These are phyloP conservation scores for Hipposideros armiger DNA, from an alignment of 2,113 vertebrate species.

Conservation along the genomic window DNA sequence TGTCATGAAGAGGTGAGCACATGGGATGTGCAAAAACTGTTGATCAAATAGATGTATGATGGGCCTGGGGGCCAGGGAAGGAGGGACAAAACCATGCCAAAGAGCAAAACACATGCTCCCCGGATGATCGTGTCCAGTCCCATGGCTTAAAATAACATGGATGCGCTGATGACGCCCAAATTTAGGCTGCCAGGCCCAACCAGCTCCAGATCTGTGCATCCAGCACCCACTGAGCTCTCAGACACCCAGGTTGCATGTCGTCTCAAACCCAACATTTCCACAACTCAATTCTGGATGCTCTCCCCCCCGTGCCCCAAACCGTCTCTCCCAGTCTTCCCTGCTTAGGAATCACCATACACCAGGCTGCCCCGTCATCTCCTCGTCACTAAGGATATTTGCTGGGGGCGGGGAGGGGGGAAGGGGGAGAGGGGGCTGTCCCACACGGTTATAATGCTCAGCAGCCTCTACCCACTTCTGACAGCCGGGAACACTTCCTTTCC, in stretches of 20 bases:
- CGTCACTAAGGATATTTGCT: not conserved
- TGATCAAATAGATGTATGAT: not conserved
- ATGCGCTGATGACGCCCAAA: not conserved
- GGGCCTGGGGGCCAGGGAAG: fast-evolving
- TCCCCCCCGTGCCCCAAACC: not conserved
- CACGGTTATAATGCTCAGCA: fast-evolving
- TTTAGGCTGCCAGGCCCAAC: not conserved
- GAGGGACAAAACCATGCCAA: not conserved
- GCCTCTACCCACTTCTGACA: not conserved
- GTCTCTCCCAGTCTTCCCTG: not conserved
- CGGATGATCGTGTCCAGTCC: fast-evolving
- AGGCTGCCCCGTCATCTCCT: not conserved
- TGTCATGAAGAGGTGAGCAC: not conserved
- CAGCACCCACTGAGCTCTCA: not conserved
- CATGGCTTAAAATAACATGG: not conserved
- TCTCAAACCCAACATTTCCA: not conserved
- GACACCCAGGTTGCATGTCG: not conserved
- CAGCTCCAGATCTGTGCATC: not conserved
- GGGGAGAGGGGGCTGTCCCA: not conserved
- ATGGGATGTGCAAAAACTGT: not conserved
- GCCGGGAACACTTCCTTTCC: not conserved
- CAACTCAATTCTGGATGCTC: too few species aligned
- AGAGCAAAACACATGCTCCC: not conserved
- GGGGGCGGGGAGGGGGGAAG: not conserved
- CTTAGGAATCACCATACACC: not conserved